Evolutionary conservation across 2,888 invertebrate genomes (phyloP).

Genomic region (Oscheius myriophilus): DNA sequence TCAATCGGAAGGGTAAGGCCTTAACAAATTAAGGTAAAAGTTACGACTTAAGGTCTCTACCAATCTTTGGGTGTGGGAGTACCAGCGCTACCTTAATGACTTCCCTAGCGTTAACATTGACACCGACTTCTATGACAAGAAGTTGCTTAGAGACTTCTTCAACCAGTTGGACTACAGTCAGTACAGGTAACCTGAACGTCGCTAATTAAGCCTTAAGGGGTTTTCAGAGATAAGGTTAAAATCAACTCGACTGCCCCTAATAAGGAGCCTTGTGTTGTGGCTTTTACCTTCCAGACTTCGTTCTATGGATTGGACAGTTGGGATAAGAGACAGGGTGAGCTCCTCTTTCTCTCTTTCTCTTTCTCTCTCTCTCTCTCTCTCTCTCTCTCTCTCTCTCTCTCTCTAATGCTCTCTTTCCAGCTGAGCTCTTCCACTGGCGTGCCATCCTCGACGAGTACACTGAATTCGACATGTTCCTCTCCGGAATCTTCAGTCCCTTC

Average conservation of each 20-base stretch:
- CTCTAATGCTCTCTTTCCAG: slow-evolving; percentile 22
- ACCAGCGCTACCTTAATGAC: slow-evolving; percentile 68
- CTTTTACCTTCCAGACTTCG: slow-evolving; percentile 68
- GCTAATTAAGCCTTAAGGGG: neutral
- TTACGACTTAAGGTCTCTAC: slow-evolving; percentile 45
- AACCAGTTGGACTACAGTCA: slow-evolving; percentile 67
- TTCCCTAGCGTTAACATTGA: slow-evolving; percentile 66
- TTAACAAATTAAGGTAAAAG: too few relatives aligned
- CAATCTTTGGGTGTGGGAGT: slow-evolving; percentile 68
- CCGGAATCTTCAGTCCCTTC: slow-evolving; percentile 69
- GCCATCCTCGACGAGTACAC: slow-evolving; percentile 65
- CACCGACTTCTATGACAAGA: slow-evolving; percentile 67
- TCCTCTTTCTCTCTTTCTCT: neutral
- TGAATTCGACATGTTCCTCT: slow-evolving; percentile 67
- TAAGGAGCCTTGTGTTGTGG: slow-evolving; percentile 65
- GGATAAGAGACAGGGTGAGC: slow-evolving; percentile 66
- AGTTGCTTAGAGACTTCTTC: slow-evolving; percentile 66
- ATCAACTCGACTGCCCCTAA: slow-evolving; percentile 61
- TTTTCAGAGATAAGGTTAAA: slow-evolving; percentile 61
- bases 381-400: too few relatives aligned
- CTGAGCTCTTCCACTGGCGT: slow-evolving; percentile 69
- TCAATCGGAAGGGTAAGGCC: slow-evolving; percentile 65
- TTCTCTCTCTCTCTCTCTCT: neutral
- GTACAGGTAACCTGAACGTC: slow-evolving; percentile 49
- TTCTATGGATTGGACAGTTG: slow-evolving; percentile 70